Conservation (phyloP, 2,113 vertebrate genomes). For the Carassius gibelio region DNA sequence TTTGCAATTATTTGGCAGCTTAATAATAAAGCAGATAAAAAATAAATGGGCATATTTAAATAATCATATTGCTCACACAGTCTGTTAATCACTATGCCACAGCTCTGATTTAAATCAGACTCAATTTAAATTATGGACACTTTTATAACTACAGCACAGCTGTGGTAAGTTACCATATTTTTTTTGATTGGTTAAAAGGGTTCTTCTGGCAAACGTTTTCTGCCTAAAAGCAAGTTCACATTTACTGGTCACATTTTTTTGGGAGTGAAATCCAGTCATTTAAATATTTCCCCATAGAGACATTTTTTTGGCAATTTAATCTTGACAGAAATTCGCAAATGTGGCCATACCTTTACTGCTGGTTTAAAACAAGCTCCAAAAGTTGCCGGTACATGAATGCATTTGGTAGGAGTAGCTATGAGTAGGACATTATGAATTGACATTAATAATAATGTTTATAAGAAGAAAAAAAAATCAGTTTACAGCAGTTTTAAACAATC, state of each 20-base stretch:
- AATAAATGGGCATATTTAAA: too few relatives aligned
- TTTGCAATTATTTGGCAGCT: background rate
- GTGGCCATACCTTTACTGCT: too few relatives aligned
- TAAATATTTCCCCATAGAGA: background rate
- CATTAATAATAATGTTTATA: background rate
- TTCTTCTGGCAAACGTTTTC: background rate
- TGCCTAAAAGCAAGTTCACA: background rate
- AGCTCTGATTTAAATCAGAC: background rate
- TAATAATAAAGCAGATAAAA: background rate
- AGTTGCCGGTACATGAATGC: background rate
- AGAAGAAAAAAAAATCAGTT: background rate
- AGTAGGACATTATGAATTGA: too few relatives aligned
- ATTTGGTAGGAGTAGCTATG: background rate
- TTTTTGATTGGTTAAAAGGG: background rate
- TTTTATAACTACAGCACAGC: background rate
- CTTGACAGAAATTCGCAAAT: too few relatives aligned
- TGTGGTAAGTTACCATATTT: background rate
- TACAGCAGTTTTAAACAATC: too few relatives aligned
- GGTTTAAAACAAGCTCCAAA: background rate
- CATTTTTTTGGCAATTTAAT: too few relatives aligned
- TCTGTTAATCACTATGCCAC: background rate
- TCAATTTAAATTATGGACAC: background rate
- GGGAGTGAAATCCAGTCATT: background rate
- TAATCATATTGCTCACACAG: background rate
- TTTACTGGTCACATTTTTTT: background rate